Percentiles rank a stretch among this genome's conserved stretches.
These are phyloP conservation scores for Pseudomyrmex concolor DNA, from an alignment of 1,140 invertebrate genomes.

Conservation along the genomic window DNA sequence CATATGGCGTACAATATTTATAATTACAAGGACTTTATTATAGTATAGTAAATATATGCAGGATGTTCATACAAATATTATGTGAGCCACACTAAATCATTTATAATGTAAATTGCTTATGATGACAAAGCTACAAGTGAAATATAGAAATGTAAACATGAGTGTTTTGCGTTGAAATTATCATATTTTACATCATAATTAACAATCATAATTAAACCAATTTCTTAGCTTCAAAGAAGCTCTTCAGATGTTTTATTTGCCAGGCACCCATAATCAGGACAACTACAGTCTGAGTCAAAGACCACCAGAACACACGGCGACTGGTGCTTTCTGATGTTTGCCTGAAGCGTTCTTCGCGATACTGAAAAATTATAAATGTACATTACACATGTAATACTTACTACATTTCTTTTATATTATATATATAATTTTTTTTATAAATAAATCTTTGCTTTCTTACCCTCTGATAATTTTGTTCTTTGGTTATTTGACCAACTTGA, in stretches of 20 bases:
- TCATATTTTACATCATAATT: not conserved
- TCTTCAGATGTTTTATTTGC: conserved; percentile 99
- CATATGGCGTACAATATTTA: conserved; percentile 1
- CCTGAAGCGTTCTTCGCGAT: conserved; percentile 98
- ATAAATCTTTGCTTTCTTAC: conserved; percentile 85
- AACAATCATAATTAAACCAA: conserved; percentile 90
- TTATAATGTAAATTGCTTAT: not conserved
- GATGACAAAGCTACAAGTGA: not conserved
- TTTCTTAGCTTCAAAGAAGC: conserved; percentile 99
- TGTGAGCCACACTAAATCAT: not conserved
- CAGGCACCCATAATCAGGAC: conserved; percentile 97
- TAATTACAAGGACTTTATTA: conserved; percentile 17
- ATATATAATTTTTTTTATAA: not conserved
- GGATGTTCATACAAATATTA: conserved; percentile 1
- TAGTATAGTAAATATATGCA: not conserved
- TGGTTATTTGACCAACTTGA: conserved; percentile 99
- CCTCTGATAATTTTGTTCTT: conserved; percentile 99
- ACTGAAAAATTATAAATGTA: conserved; percentile 88
- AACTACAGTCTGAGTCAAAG: conserved; percentile 95
- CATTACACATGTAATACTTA: not conserved
- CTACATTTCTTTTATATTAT: conserved; percentile 12
- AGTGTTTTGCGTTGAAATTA: not conserved
- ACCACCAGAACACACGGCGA: conserved; percentile 99
- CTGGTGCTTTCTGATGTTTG: conserved; percentile 99
- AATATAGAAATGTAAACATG: conserved; percentile 27